Evolutionary conservation across 2,888 invertebrate species (phyloP), one percentile per base, ranked within the genome.

Genomic region (Celastrina argiolus): DNA sequence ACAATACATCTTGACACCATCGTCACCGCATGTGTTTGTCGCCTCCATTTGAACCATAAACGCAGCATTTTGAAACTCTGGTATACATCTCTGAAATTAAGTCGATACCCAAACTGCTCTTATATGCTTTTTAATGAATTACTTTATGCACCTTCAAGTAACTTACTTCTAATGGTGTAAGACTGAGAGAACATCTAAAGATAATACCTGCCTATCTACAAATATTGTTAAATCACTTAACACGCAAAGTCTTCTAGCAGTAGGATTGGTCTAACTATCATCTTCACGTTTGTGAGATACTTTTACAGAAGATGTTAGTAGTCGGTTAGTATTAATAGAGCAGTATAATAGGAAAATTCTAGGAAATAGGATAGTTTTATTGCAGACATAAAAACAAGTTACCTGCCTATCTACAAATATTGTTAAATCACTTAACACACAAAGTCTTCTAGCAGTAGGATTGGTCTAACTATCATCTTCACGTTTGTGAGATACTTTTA

Each of bases 51-150:
- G 92, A 66, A 96, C 93, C 81, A 95, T 94, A 88, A 96, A 99
- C 8, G 99, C 99, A 4, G 98, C 98, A 82, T 99, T 99, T 81
- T 97, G 97, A 87, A 99, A 99, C 76, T 97, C 97, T 0, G 99
- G 99, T 77, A 97, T 95, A 86, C 99, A 99, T 92, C 96, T 94
- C 96, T 97, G 93, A 39, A 64, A 68, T 69, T 22, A 66, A 18
- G 39, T 36, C 7, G 45, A 18, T 63, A 10, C 36, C 36, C 1
- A 22, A 12, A 51, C 51, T 51, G 22, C 8, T 26, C 22, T 22
- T 2, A 26, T 51, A 16, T 51, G 12, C 16, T 4, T 16, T 10
- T 45, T 18, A 18, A 3, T 8, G 16, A 18, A 10, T 42, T 7
- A n/a, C n/a, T n/a, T n/a, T n/a, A n/a, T n/a, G n/a, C n/a, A n/a